Conservation (phyloP, 1,140 invertebrate species). For the Diplogasteroides magnus region DNA sequence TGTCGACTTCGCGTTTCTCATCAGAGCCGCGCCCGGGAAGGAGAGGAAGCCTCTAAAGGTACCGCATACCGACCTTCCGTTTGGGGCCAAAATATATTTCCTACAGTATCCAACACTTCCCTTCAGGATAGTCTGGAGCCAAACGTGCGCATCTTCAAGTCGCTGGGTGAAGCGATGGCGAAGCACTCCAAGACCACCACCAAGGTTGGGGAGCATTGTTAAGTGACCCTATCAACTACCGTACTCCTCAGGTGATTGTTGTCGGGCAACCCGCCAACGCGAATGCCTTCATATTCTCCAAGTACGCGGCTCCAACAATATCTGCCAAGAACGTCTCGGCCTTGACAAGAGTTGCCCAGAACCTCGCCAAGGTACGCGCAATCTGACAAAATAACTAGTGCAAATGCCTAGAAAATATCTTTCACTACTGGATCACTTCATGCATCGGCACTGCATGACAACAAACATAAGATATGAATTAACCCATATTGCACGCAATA, state of each 20-base stretch:
- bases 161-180: constrained; percentile 81
- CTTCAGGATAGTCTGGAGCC: constrained; percentile 75
- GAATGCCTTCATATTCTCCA: constrained; percentile 89
- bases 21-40: constrained; percentile 93
- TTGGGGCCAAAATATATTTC: too few relatives aligned
- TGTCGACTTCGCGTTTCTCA: constrained; percentile 89
- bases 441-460: too few relatives aligned
- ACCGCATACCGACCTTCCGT: too few relatives aligned
- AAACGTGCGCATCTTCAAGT: constrained; percentile 98
- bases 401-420: too few relatives aligned
- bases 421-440: too few relatives aligned
- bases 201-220: constrained; percentile 66
- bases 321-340: constrained; percentile 92
- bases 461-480: too few relatives aligned
- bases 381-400: too few relatives aligned
- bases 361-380: too few relatives aligned
- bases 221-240: constrained; percentile 19
- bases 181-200: constrained; percentile 87
- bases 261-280: constrained; percentile 99
- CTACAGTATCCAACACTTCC: background rate
- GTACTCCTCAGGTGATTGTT: constrained; percentile 71
- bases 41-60: constrained; percentile 95
- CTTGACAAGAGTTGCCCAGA: constrained; percentile 96
- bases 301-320: constrained; percentile 93
- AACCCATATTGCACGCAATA: too few relatives aligned